Base-by-base conservation (phyloP, 2,888 invertebrate species). In the Erebia epiphron region DNA sequence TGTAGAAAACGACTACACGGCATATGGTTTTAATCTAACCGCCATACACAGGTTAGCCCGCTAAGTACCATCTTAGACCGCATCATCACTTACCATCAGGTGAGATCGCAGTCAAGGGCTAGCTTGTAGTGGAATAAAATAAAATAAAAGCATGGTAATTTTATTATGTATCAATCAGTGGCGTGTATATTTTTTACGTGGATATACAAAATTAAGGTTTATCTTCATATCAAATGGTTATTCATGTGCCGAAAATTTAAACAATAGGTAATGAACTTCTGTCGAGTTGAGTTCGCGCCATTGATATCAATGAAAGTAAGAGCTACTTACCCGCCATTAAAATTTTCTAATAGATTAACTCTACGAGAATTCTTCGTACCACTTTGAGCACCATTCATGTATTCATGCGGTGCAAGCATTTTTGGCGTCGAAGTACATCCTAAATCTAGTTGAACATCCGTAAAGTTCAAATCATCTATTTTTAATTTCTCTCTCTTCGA, bases 401-500 rank as follows among this genome's bases (percentile, higher is more conserved):
- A 90, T 71, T 93, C 91, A 68, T 89, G 84, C 43, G 93, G 91
- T 63, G 90, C 86, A 67, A 93, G 79, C 89, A 93, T 92, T 83
- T 92, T 94, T 64, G 94, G 94, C 54, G 94, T 94, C 0, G 94
- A 94, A 1, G 90, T 92, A 76, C 92, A 93, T 54, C 89, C 92
- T 75, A 92, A 76, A 76, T 92, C 89, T 73, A 93, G 79, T 71
- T 93, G 92, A 57, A 90, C 83, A 70, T 93, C 93, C 60, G 80
- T 81, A 66, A 93, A 93, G 75, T 90, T 86, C 64, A 88, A 76
- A 14, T 87, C 83, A 21, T 86, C 86, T 84, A 90, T 84, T 90
- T 93, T 93, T 88, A 92, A 92, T 70, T 92, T 93, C 72, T 92
- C 93, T 72, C 91, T 83, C 78, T 93, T 93, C 1, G 90, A 87